phyloP scores from a whole-genome alignment of 2,888 invertebrate genomes.

The Uloborus plumipes region DNA sequence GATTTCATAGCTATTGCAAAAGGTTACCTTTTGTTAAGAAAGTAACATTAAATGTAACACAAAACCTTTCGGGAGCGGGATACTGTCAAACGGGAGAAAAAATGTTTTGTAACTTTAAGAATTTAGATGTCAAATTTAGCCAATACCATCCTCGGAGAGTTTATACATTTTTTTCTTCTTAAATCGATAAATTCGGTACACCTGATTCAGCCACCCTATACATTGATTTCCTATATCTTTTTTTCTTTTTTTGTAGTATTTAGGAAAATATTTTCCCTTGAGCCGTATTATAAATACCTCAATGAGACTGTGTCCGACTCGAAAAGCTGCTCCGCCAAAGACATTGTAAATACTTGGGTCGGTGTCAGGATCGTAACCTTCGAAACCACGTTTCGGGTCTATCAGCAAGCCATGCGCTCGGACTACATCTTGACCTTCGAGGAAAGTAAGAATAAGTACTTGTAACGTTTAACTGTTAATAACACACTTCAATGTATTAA shows the following conservation, averaged over 20 bases:
- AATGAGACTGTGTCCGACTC: conserved; percentile 78
- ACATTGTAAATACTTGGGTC: conserved; percentile 85
- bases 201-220: too few species aligned
- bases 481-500: not conserved
- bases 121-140: too few species aligned
- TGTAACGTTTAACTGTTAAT: not conserved
- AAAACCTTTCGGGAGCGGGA: too few species aligned
- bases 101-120: too few species aligned
- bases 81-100: too few species aligned
- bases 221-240: conserved; percentile 4
- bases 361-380: conserved; percentile 76
- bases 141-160: too few species aligned
- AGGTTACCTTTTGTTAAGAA: too few species aligned
- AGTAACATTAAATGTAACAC: too few species aligned
- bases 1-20: too few species aligned
- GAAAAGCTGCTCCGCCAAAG: conserved; percentile 85
- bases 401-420: conserved; percentile 14
- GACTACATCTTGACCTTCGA: conserved; percentile 26
- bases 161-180: too few species aligned
- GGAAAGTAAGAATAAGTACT: not conserved
- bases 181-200: too few species aligned
- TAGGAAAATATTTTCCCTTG: not conserved
- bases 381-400: conserved; percentile 21
- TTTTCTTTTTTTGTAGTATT: not conserved
- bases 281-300: conserved; percentile 74